Percentiles rank a stretch among this genome's conserved stretches.
phyloP scores from a whole-genome alignment of 1,140 invertebrate genomes.

The Cydia pomonella region DNA sequence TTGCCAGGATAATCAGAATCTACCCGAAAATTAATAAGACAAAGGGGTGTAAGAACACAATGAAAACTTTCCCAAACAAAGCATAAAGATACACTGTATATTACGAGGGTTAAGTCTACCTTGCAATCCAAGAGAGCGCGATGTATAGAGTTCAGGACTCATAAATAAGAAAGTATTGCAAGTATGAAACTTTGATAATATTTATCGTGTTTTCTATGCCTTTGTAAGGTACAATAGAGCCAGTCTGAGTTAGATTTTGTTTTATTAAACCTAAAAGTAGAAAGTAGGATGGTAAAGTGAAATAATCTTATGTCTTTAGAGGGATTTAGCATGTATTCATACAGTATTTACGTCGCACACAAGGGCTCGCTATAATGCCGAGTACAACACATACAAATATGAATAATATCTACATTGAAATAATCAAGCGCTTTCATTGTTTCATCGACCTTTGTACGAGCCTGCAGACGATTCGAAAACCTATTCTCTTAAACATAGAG shows the following conservation, averaged over 20 bases:
- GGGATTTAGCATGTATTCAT: conserved; percentile 7
- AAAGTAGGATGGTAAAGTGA: background rate
- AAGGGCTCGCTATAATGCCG: background rate
- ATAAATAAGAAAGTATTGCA: conserved; percentile 20
- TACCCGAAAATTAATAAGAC: conserved; percentile 21
- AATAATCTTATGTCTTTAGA: background rate
- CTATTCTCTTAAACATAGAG: conserved; percentile 6
- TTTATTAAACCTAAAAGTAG: background rate
- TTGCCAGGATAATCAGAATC: background rate
- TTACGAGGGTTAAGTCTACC: background rate
- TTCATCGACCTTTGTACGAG: conserved; percentile 12
- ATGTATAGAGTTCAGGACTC: conserved; percentile 4
- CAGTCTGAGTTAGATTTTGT: background rate
- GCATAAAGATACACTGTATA: background rate
- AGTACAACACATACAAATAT: conserved; percentile 5
- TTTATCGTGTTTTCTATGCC: conserved; percentile 5
- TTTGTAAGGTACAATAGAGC: background rate
- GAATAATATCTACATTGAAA: conserved; percentile 26
- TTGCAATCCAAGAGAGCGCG: conserved; percentile 1
- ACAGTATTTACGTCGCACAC: conserved; percentile 8
- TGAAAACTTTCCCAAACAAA: conserved; percentile 35
- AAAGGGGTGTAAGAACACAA: conserved; percentile 28
- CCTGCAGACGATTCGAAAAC: background rate
- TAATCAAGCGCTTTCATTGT: conserved; percentile 32
- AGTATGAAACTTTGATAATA: conserved; percentile 17